Conservation (phyloP, 2,888 invertebrate species). For the Aphodius sticticus region DNA sequence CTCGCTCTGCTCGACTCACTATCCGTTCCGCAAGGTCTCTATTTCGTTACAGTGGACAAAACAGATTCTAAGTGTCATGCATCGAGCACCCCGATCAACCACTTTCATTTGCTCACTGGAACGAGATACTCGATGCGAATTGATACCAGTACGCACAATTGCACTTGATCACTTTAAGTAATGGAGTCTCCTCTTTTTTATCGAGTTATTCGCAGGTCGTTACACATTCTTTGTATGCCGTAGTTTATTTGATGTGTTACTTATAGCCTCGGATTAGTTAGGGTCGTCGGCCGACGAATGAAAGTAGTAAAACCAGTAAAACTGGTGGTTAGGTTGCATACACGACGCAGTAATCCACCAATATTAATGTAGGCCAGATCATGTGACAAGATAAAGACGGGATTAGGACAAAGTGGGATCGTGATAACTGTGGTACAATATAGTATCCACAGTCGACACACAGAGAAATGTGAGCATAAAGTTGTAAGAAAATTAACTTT, state of each 20-base stretch:
- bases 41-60: slow-evolving; percentile 50
- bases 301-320: too few relatives aligned
- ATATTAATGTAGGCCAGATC: too few relatives aligned
- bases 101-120: slow-evolving; percentile 51
- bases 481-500: too few relatives aligned
- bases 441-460: too few relatives aligned
- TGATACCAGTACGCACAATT: slow-evolving; percentile 21
- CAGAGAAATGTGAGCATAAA: too few relatives aligned
- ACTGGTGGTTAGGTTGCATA: too few relatives aligned
- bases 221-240: neutral
- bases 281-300: too few relatives aligned
- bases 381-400: too few relatives aligned
- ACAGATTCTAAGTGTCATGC: slow-evolving; percentile 45
- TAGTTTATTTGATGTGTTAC: neutral
- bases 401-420: too few relatives aligned
- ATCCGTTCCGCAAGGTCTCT: slow-evolving; percentile 43
- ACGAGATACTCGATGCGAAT: slow-evolving; percentile 25
- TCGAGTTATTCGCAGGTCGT: neutral
- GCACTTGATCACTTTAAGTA: slow-evolving; percentile 46
- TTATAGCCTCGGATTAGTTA: neutral
- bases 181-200: slow-evolving; percentile 36
- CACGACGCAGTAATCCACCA: too few relatives aligned
- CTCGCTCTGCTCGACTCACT: slow-evolving; percentile 46
- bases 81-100: slow-evolving; percentile 47
- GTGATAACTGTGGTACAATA: too few relatives aligned